Percentiles rank a stretch among this genome's conserved stretches.
Conservation (phyloP, 2,888 invertebrate genomes). For the Phytoseiulus persimilis region DNA sequence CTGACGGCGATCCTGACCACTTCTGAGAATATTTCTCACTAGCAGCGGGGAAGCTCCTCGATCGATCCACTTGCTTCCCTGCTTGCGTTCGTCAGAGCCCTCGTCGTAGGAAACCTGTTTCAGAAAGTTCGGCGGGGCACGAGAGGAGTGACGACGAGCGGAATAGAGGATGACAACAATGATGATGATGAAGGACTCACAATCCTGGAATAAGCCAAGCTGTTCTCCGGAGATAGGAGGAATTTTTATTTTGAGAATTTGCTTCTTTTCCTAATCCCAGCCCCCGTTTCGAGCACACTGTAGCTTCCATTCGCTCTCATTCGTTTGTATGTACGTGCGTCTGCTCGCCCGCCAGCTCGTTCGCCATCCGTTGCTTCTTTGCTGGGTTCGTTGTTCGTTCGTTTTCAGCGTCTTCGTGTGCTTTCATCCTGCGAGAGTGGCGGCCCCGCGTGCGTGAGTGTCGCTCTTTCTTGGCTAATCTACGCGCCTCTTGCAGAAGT, state of each 20-base stretch:
- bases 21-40: too few relatives aligned
- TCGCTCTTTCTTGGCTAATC: slow-evolving; percentile 5
- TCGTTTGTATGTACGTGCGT: neutral
- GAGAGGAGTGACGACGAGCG: neutral
- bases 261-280: neutral
- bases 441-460: neutral
- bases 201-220: neutral
- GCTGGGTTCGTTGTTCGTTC: neutral
- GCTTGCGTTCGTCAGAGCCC: too few relatives aligned
- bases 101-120: neutral
- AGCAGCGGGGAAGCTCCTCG: too few relatives aligned
- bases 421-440: neutral
- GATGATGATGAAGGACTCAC: neutral
- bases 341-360: neutral
- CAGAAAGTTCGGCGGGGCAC: neutral
- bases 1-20: too few relatives aligned
- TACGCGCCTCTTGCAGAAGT: slow-evolving; percentile 5
- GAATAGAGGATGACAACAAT: neutral
- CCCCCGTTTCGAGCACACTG: neutral
- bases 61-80: too few relatives aligned
- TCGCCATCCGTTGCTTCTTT: neutral
- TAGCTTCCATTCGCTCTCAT: neutral
- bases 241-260: neutral
- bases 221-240: neutral
- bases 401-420: neutral